A percentile compares a stretch with the other conserved stretches of the same genome.
These are phyloP conservation scores for Phodopus roborovskii DNA, from an alignment of 2,113 vertebrate genomes.

Conservation along the genomic window DNA sequence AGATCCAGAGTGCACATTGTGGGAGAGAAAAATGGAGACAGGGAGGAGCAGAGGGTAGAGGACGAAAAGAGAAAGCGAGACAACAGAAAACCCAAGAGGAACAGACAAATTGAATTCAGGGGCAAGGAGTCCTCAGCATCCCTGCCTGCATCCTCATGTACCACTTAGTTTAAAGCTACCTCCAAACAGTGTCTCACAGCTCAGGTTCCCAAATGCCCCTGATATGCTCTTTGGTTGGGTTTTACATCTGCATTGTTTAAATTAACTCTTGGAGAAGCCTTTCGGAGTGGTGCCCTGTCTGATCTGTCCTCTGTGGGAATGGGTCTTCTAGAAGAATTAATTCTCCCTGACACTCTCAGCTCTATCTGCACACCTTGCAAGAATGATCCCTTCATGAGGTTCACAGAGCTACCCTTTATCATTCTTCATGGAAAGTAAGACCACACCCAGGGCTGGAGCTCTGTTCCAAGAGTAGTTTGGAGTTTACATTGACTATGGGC, in stretches of 20 bases:
- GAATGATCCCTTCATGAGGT: not conserved
- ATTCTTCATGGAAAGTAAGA: not conserved
- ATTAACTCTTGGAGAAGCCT: not conserved
- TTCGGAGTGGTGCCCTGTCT: not conserved
- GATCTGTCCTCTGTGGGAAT: not conserved
- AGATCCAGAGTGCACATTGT: not conserved
- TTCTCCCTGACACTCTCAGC: no score
- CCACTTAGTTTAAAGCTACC: not conserved
- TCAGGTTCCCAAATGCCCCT: not conserved
- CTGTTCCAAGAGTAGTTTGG: not conserved
- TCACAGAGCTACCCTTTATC: rapidly evolving
- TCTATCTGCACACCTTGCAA: rapidly evolving
- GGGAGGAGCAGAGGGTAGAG: no score
- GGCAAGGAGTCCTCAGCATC: not conserved
- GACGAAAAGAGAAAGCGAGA: no score
- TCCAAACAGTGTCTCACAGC: no score
- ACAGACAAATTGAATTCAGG: not conserved
- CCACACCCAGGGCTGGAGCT: no score
- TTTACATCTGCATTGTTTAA: not conserved
- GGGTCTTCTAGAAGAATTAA: no score
- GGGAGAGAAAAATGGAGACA: not conserved
- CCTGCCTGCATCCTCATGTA: rapidly evolving
- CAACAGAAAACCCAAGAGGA: rapidly evolving
- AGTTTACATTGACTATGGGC: not conserved
- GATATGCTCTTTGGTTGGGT: not conserved